phyloP scores from a whole-genome alignment of 2,113 vertebrate species.

The Leucopsar rothschildi region DNA sequence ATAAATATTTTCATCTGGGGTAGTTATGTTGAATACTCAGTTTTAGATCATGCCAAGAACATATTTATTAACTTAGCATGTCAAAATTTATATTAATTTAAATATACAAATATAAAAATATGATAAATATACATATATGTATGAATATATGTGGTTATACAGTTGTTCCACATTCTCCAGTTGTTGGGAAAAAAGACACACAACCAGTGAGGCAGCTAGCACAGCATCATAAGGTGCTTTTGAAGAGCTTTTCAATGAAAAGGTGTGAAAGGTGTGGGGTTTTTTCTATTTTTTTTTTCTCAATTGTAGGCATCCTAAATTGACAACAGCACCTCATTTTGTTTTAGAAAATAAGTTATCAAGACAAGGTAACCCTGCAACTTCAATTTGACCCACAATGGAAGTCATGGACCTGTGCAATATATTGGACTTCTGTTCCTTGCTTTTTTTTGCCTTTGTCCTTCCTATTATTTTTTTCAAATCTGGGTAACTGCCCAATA shows the following conservation, averaged over 20 bases:
- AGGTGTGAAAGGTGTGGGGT: accelerated
- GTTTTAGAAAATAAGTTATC: neutral
- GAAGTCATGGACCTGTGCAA: neutral
- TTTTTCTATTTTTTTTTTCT: neutral
- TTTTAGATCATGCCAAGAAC: neutral
- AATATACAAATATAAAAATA: neutral
- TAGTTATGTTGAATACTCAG: neutral
- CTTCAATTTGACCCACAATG: neutral
- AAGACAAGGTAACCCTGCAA: neutral
- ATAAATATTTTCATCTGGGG: neutral
- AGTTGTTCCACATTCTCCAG: neutral
- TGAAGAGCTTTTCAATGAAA: neutral
- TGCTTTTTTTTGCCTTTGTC: neutral
- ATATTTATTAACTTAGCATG: neutral
- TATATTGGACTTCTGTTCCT: neutral
- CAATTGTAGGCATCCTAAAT: accelerated
- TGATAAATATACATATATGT: neutral
- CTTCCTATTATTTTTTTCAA: neutral
- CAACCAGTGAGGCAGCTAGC: neutral
- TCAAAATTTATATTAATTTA: neutral
- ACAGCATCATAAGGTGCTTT: neutral
- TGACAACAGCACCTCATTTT: neutral
- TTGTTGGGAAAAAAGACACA: neutral
- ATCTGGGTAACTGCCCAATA: neutral
- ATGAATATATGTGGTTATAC: neutral